Evolutionary conservation across 2,888 invertebrate genomes (phyloP), one percentile per base, ranked within the genome.

Genomic region (Scaptomyza caliginosa): DNA sequence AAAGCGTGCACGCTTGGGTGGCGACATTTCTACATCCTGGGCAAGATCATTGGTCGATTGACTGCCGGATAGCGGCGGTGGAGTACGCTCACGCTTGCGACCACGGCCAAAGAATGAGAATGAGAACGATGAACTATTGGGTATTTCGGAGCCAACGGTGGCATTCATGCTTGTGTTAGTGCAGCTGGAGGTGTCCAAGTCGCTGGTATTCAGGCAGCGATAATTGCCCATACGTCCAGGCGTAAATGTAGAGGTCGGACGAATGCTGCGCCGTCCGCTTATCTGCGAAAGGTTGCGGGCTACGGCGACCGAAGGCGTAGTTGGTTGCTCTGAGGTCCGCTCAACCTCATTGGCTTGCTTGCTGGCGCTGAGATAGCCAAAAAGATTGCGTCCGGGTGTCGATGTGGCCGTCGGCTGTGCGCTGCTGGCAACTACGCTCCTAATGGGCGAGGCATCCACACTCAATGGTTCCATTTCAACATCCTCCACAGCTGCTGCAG

Each of bases 131-230:
- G 89, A 89, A 34, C 79, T 89, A 56, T 89, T 90, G 30, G 90
- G 90, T 24, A 88, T 86, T 60, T 91, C 91, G 0, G 91, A 91
- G 2, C 91, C 91, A 11, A 90, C 90, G 3, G 91, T 91, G 1
- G 90, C 91, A 75, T 91, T 91, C 74, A 91, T 76, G 67, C 91
- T 91, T 28, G 89, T 86, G 48, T 90, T 86, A 1, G 90, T 89
- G 54, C 68, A 79, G 13, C 51, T 70, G 3, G 86, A 88, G 10
- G 79, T 87, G 68, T 91, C 91, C 50, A 91, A 65, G 16, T 91
- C 91, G 10, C 81, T 77, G 11, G 45, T 89, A 57, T 84, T 89
- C 8, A 87, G 78, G 60, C 86, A 86, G 23, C 90, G 77, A 66
- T 91, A 90, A 52, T 71, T 88, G 13, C 86, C 88, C 66, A 89